Evolutionary conservation across 2,113 vertebrate genomes (phyloP).

Genomic region (Balaenoptera acutorostrata): DNA sequence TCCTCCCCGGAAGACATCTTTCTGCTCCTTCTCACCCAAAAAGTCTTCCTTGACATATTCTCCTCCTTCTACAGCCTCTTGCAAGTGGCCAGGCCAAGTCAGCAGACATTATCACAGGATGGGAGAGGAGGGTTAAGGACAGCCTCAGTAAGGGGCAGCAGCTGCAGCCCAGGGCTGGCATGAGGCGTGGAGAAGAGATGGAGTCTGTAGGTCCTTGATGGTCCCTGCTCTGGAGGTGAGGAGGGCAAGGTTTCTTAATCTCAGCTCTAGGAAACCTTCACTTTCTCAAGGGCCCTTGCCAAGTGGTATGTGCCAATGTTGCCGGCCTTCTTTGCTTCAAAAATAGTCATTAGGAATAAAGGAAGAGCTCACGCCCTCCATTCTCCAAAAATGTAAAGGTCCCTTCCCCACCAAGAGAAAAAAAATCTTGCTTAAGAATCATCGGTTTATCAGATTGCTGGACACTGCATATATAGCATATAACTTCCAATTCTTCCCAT

Average conservation of each 20-base stretch:
- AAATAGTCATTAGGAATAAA: constrained; percentile 69
- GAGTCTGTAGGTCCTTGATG: constrained; percentile 27
- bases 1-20: constrained; percentile 38
- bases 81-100: constrained; percentile 19
- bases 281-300: constrained; percentile 23
- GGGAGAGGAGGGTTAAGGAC: not conserved
- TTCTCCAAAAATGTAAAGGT: constrained; percentile 20
- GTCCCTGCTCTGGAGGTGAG: constrained; percentile 35
- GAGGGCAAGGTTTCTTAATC: not conserved
- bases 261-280: constrained; percentile 33
- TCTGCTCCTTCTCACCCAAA: constrained; percentile 37
- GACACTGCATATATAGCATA: constrained; percentile 44
- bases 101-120: constrained; percentile 28
- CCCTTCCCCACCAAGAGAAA: constrained; percentile 52
- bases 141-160: not conserved
- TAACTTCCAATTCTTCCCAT: constrained; percentile 44
- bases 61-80: constrained; percentile 48
- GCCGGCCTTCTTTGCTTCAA: constrained; percentile 57
- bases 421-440: constrained; percentile 55
- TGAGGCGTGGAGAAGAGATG: constrained; percentile 45
- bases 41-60: constrained; percentile 6
- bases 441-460: constrained; percentile 70
- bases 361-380: constrained; percentile 19
- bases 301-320: constrained; percentile 57
- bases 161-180: not conserved